Conservation (phyloP, 2,113 vertebrate species). For the Semicossyphus pulcher region DNA sequence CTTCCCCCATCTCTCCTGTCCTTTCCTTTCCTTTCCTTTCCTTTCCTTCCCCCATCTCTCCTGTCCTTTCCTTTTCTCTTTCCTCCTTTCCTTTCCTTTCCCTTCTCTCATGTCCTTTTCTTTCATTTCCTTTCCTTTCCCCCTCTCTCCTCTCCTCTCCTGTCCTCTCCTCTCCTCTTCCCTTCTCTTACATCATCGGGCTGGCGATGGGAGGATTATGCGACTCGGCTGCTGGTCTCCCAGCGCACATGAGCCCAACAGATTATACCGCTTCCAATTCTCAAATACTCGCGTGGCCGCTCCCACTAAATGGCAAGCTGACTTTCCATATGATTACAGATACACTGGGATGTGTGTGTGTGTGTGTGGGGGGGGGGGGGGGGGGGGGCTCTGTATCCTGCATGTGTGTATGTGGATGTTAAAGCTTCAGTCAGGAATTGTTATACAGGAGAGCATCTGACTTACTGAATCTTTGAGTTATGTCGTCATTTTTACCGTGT, state of each 20-base stretch:
- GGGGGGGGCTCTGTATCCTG: background rate
- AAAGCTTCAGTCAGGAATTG: background rate
- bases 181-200: slow-evolving; percentile 42
- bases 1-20: background rate
- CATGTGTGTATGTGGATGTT: slow-evolving; percentile 3
- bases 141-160: slow-evolving; percentile 6
- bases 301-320: slow-evolving; percentile 18
- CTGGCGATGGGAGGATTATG: slow-evolving; percentile 67
- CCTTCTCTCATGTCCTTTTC: background rate
- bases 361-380: too few relatives aligned
- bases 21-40: background rate
- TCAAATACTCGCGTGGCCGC: slow-evolving; percentile 16
- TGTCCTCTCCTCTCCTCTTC: background rate
- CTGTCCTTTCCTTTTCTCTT: background rate
- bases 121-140: slow-evolving; percentile 1
- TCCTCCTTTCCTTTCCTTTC: background rate
- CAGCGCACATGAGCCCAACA: slow-evolving; percentile 55
- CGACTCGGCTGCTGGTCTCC: slow-evolving; percentile 45
- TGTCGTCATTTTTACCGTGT: too few relatives aligned
- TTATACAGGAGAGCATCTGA: background rate
- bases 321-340: slow-evolving; percentile 28
- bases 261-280: slow-evolving; percentile 59
- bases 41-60: slow-evolving; percentile 39
- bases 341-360: slow-evolving; percentile 16
- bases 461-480: too few relatives aligned